phyloP scores from a whole-genome alignment of 2,797 vertebrate species.

The Cirrhinus molitorella region DNA sequence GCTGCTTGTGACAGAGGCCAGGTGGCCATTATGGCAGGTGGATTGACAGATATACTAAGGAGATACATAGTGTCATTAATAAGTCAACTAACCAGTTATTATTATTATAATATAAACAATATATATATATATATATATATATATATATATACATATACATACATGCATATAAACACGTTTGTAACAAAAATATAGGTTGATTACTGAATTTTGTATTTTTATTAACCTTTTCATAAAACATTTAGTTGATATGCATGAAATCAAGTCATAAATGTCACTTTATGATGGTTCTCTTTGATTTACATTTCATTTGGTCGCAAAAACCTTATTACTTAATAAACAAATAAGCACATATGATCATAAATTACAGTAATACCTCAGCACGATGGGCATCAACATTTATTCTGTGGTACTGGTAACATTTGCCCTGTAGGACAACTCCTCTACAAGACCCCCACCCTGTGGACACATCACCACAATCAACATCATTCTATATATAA shows the following conservation, averaged over 20 bases:
- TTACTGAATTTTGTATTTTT: too few species aligned
- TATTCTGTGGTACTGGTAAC: slow-evolving; percentile 65
- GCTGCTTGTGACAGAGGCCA: slow-evolving; percentile 69
- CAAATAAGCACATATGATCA: too few species aligned
- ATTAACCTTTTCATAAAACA: too few species aligned
- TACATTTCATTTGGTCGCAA: too few species aligned
- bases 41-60: slow-evolving; percentile 68
- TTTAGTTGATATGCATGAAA: background rate
- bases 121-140: background rate
- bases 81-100: too few species aligned
- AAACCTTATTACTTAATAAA: too few species aligned
- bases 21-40: slow-evolving; percentile 62
- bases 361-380: background rate
- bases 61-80: background rate
- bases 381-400: background rate
- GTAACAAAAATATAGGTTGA: too few species aligned
- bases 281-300: background rate
- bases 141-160: background rate
- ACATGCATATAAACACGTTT: too few species aligned
- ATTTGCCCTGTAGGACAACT: slow-evolving; percentile 54
- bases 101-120: background rate
- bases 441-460: slow-evolving; percentile 55
- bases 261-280: background rate
- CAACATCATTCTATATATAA: background rate
- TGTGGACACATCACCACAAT: slow-evolving; percentile 61